phyloP scores from a whole-genome alignment of 1,140 invertebrate genomes.

The Apolygus lucorum region DNA sequence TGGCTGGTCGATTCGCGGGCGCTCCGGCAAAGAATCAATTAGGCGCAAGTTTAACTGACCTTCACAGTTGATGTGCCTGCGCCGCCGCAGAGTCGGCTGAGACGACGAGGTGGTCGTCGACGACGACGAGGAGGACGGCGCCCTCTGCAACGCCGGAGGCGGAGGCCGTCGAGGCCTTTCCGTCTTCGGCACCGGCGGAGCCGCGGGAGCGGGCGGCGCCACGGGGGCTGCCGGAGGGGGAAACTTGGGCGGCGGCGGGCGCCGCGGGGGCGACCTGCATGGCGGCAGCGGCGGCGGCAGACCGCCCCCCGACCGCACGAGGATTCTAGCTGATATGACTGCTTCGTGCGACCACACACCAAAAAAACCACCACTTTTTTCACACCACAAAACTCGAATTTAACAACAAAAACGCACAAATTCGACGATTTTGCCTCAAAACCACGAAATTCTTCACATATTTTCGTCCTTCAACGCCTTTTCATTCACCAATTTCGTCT shows the following conservation, averaged over 20 bases:
- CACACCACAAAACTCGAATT: neutral
- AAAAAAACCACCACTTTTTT: neutral
- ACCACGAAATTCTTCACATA: too few species aligned
- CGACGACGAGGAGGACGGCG: constrained; percentile 19
- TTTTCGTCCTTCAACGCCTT: too few species aligned
- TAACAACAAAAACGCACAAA: too few species aligned
- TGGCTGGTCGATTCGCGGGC: neutral
- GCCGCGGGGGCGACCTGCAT: neutral
- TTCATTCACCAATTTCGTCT: too few species aligned
- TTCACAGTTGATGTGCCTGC: constrained; percentile 18
- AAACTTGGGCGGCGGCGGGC: neutral
- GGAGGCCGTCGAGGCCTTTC: constrained; percentile 1
- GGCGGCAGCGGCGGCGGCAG: constrained; percentile 4
- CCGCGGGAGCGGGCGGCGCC: neutral
- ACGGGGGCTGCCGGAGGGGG: neutral
- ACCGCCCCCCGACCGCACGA: constrained; percentile 5
- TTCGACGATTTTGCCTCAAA: too few species aligned
- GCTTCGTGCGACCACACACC: too few species aligned
- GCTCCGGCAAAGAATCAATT: neutral
- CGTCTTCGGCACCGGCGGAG: neutral
- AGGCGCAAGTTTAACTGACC: constrained; percentile 4
- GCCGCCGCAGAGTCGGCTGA: neutral
- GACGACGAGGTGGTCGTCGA: constrained; percentile 21
- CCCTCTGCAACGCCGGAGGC: constrained; percentile 16
- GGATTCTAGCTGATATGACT: constrained; percentile 2